Conservation (phyloP, 2,888 invertebrate genomes). For the Agrochola litura region DNA sequence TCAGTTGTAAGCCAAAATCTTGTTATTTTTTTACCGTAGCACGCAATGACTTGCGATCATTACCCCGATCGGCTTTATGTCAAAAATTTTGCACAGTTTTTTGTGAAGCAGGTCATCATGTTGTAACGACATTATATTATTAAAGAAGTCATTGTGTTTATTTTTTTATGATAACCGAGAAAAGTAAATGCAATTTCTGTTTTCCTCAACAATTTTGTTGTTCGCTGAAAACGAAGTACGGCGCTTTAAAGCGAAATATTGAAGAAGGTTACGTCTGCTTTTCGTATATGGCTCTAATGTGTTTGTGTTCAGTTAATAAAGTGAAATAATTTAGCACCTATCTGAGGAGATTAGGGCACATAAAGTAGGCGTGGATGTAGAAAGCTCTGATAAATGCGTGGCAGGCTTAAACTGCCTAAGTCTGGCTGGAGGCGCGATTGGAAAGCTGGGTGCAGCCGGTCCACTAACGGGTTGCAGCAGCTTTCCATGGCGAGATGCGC, state of each 20-base stretch:
- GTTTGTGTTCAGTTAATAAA: conserved; percentile 37
- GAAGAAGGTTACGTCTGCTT: conserved; percentile 9
- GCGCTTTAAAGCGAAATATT: conserved; percentile 13
- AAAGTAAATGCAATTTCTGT: conserved; percentile 14
- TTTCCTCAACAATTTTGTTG: conserved; percentile 16
- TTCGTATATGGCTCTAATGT: conserved; percentile 31
- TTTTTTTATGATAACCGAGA: conserved; percentile 25
- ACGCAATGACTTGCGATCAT: conserved; percentile 52
- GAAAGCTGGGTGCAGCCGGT: conserved; percentile 86
- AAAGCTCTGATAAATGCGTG: conserved; percentile 82
- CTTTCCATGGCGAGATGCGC: conserved; percentile 85
- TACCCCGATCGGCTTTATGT: conserved; percentile 48
- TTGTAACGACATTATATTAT: conserved; percentile 41
- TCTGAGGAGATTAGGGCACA: conserved; percentile 55
- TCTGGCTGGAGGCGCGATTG: conserved; percentile 79
- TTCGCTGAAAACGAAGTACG: not conserved
- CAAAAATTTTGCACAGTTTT: conserved; percentile 40
- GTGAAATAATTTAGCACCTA: conserved; percentile 48
- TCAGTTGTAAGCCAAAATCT: conserved; percentile 43
- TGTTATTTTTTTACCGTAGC: conserved; percentile 56
- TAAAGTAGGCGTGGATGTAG: conserved; percentile 71
- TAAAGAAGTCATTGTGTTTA: conserved; percentile 4
- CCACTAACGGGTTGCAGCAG: conserved; percentile 79
- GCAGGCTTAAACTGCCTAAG: conserved; percentile 67
- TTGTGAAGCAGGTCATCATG: conserved; percentile 37